These are phyloP conservation scores for Drosophila heteroneura DNA, from an alignment of 2,888 invertebrate genomes.

Conservation along the genomic window DNA sequence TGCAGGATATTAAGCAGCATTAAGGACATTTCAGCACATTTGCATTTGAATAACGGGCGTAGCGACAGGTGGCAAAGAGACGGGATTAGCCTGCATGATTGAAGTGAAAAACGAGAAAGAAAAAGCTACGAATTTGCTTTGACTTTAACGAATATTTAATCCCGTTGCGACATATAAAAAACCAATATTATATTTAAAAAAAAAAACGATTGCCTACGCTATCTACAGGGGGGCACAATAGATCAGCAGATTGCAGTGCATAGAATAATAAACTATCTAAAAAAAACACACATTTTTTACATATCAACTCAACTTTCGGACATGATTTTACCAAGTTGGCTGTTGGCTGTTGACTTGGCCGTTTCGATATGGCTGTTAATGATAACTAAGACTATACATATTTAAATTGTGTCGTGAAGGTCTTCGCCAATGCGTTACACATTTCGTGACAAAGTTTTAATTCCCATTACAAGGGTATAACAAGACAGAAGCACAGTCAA, in stretches of 20 bases:
- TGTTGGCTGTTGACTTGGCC: not conserved
- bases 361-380: not conserved
- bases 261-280: not conserved
- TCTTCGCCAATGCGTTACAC: not conserved
- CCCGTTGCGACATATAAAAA: not conserved
- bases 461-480: slow-evolving; percentile 5
- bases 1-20: slow-evolving; percentile 78
- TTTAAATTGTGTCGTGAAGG: not conserved
- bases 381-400: not conserved
- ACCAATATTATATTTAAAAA: not conserved
- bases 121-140: not conserved
- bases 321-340: not conserved
- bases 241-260: not conserved
- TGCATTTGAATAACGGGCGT: slow-evolving; percentile 57
- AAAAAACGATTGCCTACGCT: not conserved
- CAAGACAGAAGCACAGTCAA: slow-evolving; percentile 23
- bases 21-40: slow-evolving; percentile 77
- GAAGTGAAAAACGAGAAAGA: slow-evolving; percentile 32
- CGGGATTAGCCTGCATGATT: slow-evolving; percentile 54
- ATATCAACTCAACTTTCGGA: not conserved
- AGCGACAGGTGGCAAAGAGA: slow-evolving; percentile 69
- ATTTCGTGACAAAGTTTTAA: slow-evolving; percentile 7
- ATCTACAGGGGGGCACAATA: not conserved
- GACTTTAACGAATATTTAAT: not conserved
- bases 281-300: not conserved